Evolutionary conservation across 2,888 invertebrate genomes (phyloP), one percentile per base, ranked within the genome.

Genomic region (Rotaria socialis): DNA sequence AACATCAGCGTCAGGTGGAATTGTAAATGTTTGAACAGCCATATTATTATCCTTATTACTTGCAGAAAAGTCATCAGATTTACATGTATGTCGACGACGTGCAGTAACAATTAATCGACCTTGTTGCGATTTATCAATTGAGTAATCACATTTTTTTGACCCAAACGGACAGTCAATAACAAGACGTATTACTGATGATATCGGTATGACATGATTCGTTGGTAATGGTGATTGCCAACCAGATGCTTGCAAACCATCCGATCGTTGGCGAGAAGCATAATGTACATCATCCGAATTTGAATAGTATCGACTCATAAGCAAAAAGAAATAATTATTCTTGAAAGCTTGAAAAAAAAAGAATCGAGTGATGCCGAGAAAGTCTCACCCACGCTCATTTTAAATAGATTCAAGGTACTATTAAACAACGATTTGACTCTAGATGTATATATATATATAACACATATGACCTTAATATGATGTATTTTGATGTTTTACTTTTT

Each of bases 91-190:
- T n/a, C 80, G 80, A 47, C 80, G 80, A 47, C 80, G 80, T 47
- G 80, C 80, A n/a, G 80, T 35, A 80, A 80, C 47, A 47, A 80
- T 80, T 47, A 80, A n/a, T n/a, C 47, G 43, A 47, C 80, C 80
- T n/a, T 2, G 80, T n/a, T 80, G 24, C 0, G 80, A 80, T 47
- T n/a, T 80, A 47, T 80, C 80, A 47, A 80, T 43, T n/a, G n/a
- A 7, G 47, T 47, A 80, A 16, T 80, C 80, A 80, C 80, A 80
- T 47, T 80, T 80, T 43, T 80, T 43, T 10, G 47, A n/a, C 16
- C 67, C 67, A 47, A 47, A 80, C 24, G 80, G 80, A 80, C 47
- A 47, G 4, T 47, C 80, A n/a, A 80, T 47, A 80, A 80, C 43
- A 24, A 80, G 10, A 24, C 80, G 80, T 47, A n/a, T 41, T 47